Base-by-base conservation (phyloP, 2,797 vertebrate species). In the Pseudochromis fuscus region DNA sequence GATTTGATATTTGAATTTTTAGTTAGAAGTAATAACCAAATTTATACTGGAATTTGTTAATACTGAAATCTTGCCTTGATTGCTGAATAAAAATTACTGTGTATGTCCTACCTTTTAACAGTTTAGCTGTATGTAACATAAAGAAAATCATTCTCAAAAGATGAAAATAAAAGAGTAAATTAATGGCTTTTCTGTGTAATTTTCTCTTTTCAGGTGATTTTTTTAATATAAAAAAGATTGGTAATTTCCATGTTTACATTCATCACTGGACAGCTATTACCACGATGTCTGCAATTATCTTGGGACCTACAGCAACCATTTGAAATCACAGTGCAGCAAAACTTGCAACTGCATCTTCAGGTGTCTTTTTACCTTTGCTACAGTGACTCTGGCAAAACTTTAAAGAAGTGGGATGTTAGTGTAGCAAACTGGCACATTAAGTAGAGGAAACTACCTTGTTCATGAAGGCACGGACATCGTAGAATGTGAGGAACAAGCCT, bases 381-480 rank as follows among this genome's bases (percentile, higher is more conserved):
- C 48, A 50, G 5, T 28, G 45, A 19, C 2, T 1, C 8, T 3
- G 0, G 11, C 8, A 57, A 3, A 56, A 33, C 4, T 19, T 42
- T 11, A 55, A 72, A 62, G 27, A 35, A 51, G 25, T 2, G 6
- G 18, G 5, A 19, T 4, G 2, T 7, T 31, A 27, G 28, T 33
- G 3, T 40, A 21, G 46, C 4, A 51, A 2, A 21, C 5, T n/a
- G 10, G 6, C 4, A 27, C 5, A 56, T 28, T 15, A 13, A 37
- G 13, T 4, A 45, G 18, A 60, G 0, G 3, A 4, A 1, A 24
- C 86, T 88, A 98, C 98, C 97, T 95, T 94, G 80, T 98, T 98
- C n/a, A 96, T 79, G 76, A 99, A 95, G 0, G 95, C 95, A 15
- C 97, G 96, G 52, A 98, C 93, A 11, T 99, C 98, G 53, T 96